Percentiles rank a stretch among this genome's conserved stretches.
Evolutionary conservation across 2,797 vertebrate genomes (phyloP).

Genomic region (Platalea minor): DNA sequence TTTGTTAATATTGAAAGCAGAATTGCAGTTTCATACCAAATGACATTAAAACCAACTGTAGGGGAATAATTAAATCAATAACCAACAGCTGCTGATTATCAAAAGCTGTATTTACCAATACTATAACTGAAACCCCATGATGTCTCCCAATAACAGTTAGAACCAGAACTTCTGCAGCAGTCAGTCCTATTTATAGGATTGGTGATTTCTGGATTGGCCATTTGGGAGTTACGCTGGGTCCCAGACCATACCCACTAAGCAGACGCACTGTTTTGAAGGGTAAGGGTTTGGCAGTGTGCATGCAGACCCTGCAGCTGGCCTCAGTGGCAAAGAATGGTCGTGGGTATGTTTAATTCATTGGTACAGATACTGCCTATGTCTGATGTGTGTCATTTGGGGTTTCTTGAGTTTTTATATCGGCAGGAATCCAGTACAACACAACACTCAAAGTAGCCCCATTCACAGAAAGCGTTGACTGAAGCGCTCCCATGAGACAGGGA

Average conservation of each 20-base stretch:
- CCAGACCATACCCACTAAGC: neutral
- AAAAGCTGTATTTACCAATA: neutral
- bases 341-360: neutral
- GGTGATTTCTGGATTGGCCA: neutral
- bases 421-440: neutral
- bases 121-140: neutral
- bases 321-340: rapidly evolving
- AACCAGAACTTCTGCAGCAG: neutral
- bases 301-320: neutral
- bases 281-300: neutral
- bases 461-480: neutral
- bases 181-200: neutral
- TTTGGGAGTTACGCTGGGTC: neutral
- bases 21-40: neutral
- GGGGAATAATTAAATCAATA: neutral
- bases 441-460: neutral
- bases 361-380: neutral
- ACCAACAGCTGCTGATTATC: neutral
- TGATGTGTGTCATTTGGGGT: neutral
- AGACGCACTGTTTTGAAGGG: neutral
- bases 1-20: neutral
- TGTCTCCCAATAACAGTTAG: neutral
- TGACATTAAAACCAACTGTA: neutral
- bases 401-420: neutral
- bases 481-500: neutral